Evolutionary conservation across 2,113 vertebrate species (phyloP).

Genomic region (Lophius piscatorius): DNA sequence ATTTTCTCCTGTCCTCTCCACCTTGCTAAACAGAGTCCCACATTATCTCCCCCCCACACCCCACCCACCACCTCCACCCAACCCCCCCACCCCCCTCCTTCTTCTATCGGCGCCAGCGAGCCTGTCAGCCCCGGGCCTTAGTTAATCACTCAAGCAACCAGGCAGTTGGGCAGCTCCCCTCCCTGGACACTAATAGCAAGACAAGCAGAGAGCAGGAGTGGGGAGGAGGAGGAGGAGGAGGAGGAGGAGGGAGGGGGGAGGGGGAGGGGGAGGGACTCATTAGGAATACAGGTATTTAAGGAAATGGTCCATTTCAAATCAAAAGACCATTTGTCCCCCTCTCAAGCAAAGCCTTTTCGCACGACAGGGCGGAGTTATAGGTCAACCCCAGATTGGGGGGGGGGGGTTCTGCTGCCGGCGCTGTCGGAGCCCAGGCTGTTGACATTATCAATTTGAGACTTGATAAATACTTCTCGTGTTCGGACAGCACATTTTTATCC

Average conservation of each 20-base stretch:
- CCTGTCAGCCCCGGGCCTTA: slow-evolving; percentile 82
- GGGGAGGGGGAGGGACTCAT: slow-evolving; percentile 69
- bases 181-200: slow-evolving; percentile 80
- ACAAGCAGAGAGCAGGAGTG: slow-evolving; percentile 60
- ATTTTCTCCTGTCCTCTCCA: slow-evolving; percentile 50
- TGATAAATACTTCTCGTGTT: slow-evolving; percentile 72
- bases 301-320: slow-evolving; percentile 82
- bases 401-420: slow-evolving; percentile 33
- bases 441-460: slow-evolving; percentile 73
- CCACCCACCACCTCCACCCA: too few relatives aligned
- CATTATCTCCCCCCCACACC: too few relatives aligned
- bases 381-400: slow-evolving; percentile 39
- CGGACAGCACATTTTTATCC: slow-evolving; percentile 62
- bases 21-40: slow-evolving; percentile 79
- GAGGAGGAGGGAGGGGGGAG: slow-evolving; percentile 42
- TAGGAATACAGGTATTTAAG: slow-evolving; percentile 84
- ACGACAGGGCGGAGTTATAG: slow-evolving; percentile 45
- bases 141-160: slow-evolving; percentile 84
- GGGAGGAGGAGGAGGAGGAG: slow-evolving; percentile 32
- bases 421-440: slow-evolving; percentile 40
- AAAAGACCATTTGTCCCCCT: slow-evolving; percentile 81
- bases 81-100: slow-evolving; percentile 67
- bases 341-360: slow-evolving; percentile 40
- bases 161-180: slow-evolving; percentile 63
- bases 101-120: slow-evolving; percentile 66